These are phyloP conservation scores for Pristiophorus japonicus DNA, from an alignment of 2,113 vertebrate genomes.

Conservation along the genomic window DNA sequence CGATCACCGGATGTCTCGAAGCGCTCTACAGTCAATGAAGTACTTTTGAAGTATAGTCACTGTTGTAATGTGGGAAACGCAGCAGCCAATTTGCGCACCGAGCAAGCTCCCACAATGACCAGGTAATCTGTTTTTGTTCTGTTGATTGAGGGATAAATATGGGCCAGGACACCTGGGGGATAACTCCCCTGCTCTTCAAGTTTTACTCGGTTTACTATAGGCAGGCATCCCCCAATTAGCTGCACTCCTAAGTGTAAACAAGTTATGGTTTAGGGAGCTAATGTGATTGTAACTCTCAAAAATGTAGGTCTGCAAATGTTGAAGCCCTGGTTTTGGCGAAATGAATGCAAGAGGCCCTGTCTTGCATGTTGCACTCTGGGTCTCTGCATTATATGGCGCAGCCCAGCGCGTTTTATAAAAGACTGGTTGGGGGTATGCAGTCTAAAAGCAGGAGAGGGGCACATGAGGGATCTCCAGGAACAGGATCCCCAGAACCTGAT, in stretches of 20 bases:
- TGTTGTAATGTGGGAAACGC: too few species aligned
- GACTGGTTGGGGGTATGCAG: neutral
- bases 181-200: too few species aligned
- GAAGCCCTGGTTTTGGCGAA: neutral
- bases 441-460: neutral
- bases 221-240: neutral
- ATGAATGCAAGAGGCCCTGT: neutral
- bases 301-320: neutral
- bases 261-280: neutral
- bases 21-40: too few species aligned
- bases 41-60: too few species aligned
- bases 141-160: too few species aligned
- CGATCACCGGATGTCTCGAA: too few species aligned
- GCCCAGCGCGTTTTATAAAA: neutral
- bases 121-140: too few species aligned
- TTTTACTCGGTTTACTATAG: too few species aligned
- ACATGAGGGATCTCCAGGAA: neutral
- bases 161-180: too few species aligned
- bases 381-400: neutral
- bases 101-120: too few species aligned
- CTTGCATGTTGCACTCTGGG: neutral
- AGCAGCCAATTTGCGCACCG: too few species aligned
- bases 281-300: neutral
- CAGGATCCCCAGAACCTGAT: neutral
- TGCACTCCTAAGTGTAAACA: neutral